Evolutionary conservation across 2,113 vertebrate species (phyloP).

Genomic region (Chaetodon trifascialis): DNA sequence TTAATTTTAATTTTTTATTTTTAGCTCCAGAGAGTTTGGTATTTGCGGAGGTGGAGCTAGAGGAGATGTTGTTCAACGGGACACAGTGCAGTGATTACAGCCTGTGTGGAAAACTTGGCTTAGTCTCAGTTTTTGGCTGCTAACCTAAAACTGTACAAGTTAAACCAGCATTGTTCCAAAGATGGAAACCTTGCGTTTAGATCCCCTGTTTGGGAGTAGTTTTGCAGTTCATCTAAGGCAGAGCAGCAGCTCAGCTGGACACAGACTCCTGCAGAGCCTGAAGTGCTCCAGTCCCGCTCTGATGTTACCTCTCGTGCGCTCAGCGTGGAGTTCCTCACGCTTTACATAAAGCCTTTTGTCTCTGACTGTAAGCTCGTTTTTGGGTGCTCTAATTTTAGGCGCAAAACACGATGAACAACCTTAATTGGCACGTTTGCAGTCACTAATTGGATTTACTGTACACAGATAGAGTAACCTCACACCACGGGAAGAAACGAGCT

Average conservation of each 20-base stretch:
- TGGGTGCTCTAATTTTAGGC: background rate
- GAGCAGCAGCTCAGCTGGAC: background rate
- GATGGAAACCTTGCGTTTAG: background rate
- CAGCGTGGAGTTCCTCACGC: background rate
- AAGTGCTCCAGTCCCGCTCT: background rate
- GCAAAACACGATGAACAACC: background rate
- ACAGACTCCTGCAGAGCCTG: background rate
- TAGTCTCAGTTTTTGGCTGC: constrained; percentile 14
- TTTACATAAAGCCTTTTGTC: background rate
- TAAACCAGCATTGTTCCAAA: background rate
- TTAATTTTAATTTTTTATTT: background rate
- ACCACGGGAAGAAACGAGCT: background rate
- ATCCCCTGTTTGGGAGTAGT: background rate
- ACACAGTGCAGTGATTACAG: constrained; percentile 13
- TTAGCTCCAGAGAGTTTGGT: constrained; percentile 10
- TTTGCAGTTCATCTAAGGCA: background rate
- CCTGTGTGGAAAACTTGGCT: background rate
- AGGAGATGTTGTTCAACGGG: constrained; percentile 14
- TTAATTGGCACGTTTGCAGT: constrained; percentile 1
- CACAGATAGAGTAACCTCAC: background rate
- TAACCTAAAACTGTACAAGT: constrained; percentile 5
- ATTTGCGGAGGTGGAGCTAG: background rate
- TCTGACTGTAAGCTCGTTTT: background rate
- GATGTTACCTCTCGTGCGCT: background rate
- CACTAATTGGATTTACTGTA: background rate